A percentile compares a stretch with the other conserved stretches of the same genome.
These are phyloP conservation scores for Nemopilema nomurai DNA, from an alignment of 30 jellyfish, hydroid and myxozoan genomes.

Conservation along the genomic window DNA sequence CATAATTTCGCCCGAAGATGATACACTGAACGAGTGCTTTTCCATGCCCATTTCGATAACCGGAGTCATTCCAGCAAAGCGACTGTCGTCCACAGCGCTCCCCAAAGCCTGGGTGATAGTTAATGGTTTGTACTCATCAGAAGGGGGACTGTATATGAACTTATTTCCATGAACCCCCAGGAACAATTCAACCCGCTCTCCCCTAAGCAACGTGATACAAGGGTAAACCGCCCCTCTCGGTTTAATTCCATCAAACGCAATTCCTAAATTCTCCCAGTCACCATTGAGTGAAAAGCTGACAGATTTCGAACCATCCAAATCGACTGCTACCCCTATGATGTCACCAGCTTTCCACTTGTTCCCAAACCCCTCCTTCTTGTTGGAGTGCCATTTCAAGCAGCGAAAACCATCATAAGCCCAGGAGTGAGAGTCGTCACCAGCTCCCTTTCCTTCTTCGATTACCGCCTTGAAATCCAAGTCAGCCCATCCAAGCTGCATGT, in stretches of 20 bases:
- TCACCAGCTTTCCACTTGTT: slow-evolving; percentile 69
- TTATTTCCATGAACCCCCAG: slow-evolving; percentile 40
- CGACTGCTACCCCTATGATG: slow-evolving; percentile 61
- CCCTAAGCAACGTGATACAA: slow-evolving; percentile 53
- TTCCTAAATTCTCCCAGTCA: slow-evolving; percentile 56
- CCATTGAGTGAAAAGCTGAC: slow-evolving; percentile 66
- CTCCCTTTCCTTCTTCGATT: slow-evolving; percentile 58
- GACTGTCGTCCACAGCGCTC: neutral
- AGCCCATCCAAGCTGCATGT: slow-evolving; percentile 82
- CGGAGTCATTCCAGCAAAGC: slow-evolving; percentile 19
- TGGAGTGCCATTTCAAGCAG: slow-evolving; percentile 68
- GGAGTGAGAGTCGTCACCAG: slow-evolving; percentile 68
- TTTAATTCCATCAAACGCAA: slow-evolving; percentile 48
- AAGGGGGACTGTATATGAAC: slow-evolving; percentile 28
- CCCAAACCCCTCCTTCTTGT: slow-evolving; percentile 52
- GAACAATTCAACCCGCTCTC: slow-evolving; percentile 50
- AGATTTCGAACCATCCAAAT: slow-evolving; percentile 21
- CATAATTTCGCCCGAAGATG: slow-evolving; percentile 72
- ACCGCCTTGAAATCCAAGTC: slow-evolving; percentile 49
- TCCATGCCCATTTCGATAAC: slow-evolving; percentile 63
- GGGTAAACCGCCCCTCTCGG: slow-evolving; percentile 39
- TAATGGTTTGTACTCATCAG: slow-evolving; percentile 30
- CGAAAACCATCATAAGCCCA: slow-evolving; percentile 77
- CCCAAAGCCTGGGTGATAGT: slow-evolving; percentile 6
- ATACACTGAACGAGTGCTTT: slow-evolving; percentile 31